phyloP scores from a whole-genome alignment of 2,113 vertebrate species.

The Pipa parva region DNA sequence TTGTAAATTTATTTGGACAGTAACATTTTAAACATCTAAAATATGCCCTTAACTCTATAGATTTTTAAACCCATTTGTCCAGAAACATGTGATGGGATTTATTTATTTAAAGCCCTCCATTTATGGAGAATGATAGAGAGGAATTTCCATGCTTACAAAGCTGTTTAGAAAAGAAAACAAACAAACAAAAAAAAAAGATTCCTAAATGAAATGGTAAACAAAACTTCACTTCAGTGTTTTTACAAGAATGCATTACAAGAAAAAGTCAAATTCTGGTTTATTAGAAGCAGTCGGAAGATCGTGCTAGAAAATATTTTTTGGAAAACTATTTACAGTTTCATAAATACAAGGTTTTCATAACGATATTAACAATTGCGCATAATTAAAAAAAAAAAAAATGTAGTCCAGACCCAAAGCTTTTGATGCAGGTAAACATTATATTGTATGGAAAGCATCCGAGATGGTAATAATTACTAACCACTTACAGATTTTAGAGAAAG shows the following conservation, averaged over 20 bases:
- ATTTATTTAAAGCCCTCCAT: slow-evolving; percentile 21
- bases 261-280: slow-evolving; percentile 54
- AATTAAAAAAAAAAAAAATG: slow-evolving; percentile 27
- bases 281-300: slow-evolving; percentile 69
- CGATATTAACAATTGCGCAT: slow-evolving; percentile 45
- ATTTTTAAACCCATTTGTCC: slow-evolving; percentile 53
- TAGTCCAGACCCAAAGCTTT: slow-evolving; percentile 40
- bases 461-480: background rate
- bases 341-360: slow-evolving; percentile 71
- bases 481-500: background rate
- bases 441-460: background rate
- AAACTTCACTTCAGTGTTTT: slow-evolving; percentile 61
- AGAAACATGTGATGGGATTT: slow-evolving; percentile 60
- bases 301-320: slow-evolving; percentile 61
- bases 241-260: slow-evolving; percentile 58
- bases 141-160: slow-evolving; percentile 58
- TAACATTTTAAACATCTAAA: slow-evolving; percentile 59
- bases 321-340: slow-evolving; percentile 74
- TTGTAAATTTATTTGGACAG: slow-evolving; percentile 34
- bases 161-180: slow-evolving; percentile 70
- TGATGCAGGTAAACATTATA: slow-evolving; percentile 49
- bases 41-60: slow-evolving; percentile 52
- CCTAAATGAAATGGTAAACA: slow-evolving; percentile 42
- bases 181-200: slow-evolving; percentile 65
- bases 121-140: slow-evolving; percentile 38